Evolutionary conservation across 1,140 invertebrate species (phyloP).

Genomic region (Venustaconcha ellipsiformis): DNA sequence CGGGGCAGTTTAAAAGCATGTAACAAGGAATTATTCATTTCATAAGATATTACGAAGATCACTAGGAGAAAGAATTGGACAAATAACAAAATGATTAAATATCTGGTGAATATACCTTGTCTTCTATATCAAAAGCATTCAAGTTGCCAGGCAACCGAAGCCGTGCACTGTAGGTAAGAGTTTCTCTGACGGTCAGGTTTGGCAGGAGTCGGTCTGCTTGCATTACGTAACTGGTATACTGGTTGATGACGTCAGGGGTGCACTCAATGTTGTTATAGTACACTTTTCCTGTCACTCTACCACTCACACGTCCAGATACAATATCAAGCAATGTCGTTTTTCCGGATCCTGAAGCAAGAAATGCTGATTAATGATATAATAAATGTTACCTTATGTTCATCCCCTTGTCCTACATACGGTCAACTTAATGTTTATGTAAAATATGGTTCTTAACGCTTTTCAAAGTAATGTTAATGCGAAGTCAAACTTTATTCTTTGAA

Average conservation of each 20-base stretch:
- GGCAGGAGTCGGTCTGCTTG: constrained; percentile 51
- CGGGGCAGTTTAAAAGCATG: too few species aligned
- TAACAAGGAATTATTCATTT: too few species aligned
- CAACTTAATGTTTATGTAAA: too few species aligned
- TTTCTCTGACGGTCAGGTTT: constrained; percentile 58
- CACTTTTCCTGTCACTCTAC: constrained; percentile 45
- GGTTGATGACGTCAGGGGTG: constrained; percentile 37
- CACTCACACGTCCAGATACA: constrained; percentile 42
- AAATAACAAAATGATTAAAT: too few species aligned
- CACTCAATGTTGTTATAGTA: constrained; percentile 45
- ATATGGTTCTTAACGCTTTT: too few species aligned
- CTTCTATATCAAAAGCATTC: constrained; percentile 36
- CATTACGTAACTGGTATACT: constrained; percentile 48
- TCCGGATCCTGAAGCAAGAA: constrained; percentile 45
- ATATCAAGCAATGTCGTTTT: constrained; percentile 56
- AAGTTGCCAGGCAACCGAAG: constrained; percentile 39
- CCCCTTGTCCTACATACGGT: too few species aligned
- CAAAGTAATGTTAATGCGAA: too few species aligned
- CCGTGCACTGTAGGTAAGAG: constrained; percentile 47
- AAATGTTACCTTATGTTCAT: too few species aligned
- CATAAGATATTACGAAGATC: too few species aligned
- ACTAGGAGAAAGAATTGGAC: too few species aligned
- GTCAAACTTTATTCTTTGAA: too few species aligned
- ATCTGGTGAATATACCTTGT: constrained; percentile 25
- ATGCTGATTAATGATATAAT: background rate